Evolutionary conservation across 2,888 invertebrate species (phyloP), one percentile per base, ranked within the genome.

Genomic region (Clitarchus hookeri): DNA sequence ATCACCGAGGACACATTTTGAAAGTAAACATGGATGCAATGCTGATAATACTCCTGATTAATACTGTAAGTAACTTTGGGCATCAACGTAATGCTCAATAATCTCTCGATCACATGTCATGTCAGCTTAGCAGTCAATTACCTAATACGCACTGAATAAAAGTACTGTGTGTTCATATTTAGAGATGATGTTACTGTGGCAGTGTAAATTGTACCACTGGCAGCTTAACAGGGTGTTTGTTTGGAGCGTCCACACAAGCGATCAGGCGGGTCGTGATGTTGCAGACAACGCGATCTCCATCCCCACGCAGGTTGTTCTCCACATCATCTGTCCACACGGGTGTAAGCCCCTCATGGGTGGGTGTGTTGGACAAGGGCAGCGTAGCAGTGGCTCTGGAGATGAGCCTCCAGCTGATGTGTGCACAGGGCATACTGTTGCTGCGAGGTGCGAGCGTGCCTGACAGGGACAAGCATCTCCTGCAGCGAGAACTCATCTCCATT

Each of bases 231-330:
- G 36, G 2, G 4, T 36, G 36, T 36, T 36, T 36, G 36, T 36
- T 36, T 36, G 36, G 36, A 53, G 53, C 19, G 53, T 8, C 0
- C n/a, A 1, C 23, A 19, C 2, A 8, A 16, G 65, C 16, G 65
- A 65, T n/a, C 8, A 19, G n/a, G 65, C 19, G 65, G n/a, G n/a
- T 19, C n/a, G 65, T 19, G 0, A n/a, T 65, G 65, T 65, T 65
- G 23, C 65, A 65, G 65, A 65, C 65, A 65, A n/a, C 65, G 6
- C 65, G 65, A 0, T 65, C 65, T 65, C 65, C 65, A 3, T 65
- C 65, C 65, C 65, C 65, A 8, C 65, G 65, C 65, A 65, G 65
- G n/a, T n/a, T 65, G 65, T 65, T 65, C n/a, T 65, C 65, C 65
- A 9, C 65, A n/a, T 65, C 65, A 19, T 65, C 65, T 9, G 65